Evolutionary conservation across 2,113 vertebrate species (phyloP).

Genomic region (Labrus mixtus): DNA sequence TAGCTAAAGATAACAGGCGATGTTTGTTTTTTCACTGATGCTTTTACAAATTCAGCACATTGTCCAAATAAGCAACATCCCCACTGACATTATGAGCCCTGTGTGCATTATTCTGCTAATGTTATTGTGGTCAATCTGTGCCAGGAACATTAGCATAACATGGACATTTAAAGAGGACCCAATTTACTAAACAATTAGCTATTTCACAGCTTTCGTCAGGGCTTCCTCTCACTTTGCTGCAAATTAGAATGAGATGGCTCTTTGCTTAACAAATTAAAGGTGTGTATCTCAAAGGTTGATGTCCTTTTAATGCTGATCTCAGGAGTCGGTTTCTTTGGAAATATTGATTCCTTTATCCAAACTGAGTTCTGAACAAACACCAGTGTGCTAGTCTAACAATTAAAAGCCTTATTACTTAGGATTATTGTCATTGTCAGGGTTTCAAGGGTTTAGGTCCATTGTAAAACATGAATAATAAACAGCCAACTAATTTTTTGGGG

Average conservation of each 20-base stretch:
- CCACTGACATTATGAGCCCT: background rate
- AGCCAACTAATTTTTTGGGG: too few relatives aligned
- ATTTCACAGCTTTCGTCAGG: background rate
- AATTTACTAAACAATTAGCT: background rate
- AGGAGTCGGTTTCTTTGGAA: background rate
- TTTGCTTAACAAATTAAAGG: background rate
- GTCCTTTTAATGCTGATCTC: background rate
- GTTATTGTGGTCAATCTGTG: background rate
- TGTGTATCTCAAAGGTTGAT: background rate
- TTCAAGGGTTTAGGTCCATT: too few relatives aligned
- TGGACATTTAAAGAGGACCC: background rate
- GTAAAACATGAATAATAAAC: too few relatives aligned
- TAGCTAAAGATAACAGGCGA: too few relatives aligned
- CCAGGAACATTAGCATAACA: background rate
- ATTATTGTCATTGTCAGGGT: background rate
- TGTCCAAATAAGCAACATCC: background rate
- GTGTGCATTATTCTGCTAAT: background rate
- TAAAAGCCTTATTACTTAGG: too few relatives aligned
- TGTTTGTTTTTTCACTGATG: background rate
- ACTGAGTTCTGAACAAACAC: background rate
- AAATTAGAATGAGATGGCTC: background rate
- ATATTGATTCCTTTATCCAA: background rate
- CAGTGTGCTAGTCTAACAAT: background rate
- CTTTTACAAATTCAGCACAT: background rate
- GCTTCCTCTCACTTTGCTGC: background rate